Conservation (phyloP, 2,113 vertebrate genomes). For the Nyctibius bracteatus region DNA sequence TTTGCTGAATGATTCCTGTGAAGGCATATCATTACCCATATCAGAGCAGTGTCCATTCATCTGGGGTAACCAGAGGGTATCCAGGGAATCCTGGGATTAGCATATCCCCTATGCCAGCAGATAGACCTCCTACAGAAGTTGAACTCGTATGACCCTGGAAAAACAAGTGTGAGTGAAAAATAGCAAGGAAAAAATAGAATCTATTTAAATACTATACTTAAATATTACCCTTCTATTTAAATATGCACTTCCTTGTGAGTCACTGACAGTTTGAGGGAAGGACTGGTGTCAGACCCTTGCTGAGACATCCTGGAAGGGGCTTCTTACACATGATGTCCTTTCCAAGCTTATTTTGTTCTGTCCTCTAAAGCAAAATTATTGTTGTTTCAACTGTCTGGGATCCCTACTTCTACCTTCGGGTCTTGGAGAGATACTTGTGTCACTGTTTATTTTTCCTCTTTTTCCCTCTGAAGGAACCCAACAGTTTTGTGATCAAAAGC, state of each 20-base stretch:
- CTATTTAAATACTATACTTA: not conserved
- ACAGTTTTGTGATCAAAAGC: not conserved
- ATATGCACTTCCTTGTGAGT: not conserved
- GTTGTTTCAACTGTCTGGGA: not conserved
- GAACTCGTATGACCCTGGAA: accelerated
- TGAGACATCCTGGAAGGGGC: accelerated
- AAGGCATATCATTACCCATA: not conserved
- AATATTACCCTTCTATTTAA: not conserved
- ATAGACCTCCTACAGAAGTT: not conserved
- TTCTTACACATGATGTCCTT: not conserved
- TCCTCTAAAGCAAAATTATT: not conserved
- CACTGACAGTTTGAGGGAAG: not conserved
- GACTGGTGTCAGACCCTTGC: not conserved
- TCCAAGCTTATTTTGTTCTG: not conserved
- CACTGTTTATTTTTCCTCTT: not conserved
- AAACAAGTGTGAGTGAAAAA: not conserved
- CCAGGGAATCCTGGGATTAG: not conserved
- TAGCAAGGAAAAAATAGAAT: not conserved
- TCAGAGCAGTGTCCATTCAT: not conserved
- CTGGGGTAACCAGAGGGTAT: not conserved
- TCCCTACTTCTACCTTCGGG: not conserved
- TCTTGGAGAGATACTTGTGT: not conserved
- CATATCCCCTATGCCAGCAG: not conserved
- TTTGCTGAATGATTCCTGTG: not conserved
- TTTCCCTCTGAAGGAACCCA: not conserved